Percentiles rank a stretch among this genome's conserved stretches.
phyloP scores from a whole-genome alignment of 2,888 invertebrate genomes.

The Papilio gigon region DNA sequence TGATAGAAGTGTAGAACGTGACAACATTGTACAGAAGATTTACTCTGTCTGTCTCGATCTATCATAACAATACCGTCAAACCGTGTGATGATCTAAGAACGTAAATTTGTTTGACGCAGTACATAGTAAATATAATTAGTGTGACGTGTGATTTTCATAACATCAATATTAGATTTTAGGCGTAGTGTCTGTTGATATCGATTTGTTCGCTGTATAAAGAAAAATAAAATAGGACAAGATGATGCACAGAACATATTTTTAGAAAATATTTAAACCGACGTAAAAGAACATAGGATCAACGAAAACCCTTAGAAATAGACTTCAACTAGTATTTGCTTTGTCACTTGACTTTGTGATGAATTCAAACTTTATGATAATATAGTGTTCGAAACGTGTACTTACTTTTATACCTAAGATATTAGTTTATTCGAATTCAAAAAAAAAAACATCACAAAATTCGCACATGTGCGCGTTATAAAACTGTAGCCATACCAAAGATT shows the following conservation, averaged over 20 bases:
- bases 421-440: slow-evolving; percentile 3
- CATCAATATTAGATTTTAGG: background rate
- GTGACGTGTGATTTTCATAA: background rate
- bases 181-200: background rate
- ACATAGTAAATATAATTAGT: slow-evolving; percentile 2
- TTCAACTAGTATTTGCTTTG: background rate
- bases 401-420: background rate
- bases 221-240: too few relatives aligned
- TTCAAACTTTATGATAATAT: background rate
- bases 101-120: background rate
- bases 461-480: slow-evolving; percentile 21
- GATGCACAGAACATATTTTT: too few relatives aligned
- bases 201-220: background rate
- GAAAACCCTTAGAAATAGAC: background rate
- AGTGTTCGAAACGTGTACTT: background rate
- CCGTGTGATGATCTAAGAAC: slow-evolving; percentile 7
- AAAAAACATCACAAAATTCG: slow-evolving; percentile 11
- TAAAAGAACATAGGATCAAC: background rate
- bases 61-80: slow-evolving; percentile 24
- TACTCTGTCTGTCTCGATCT: slow-evolving; percentile 9
- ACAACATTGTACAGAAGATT: slow-evolving; percentile 16
- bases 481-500: slow-evolving; percentile 27
- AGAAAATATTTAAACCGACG: too few relatives aligned
- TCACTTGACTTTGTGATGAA: background rate
- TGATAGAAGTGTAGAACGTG: background rate